Percentiles rank a stretch among this genome's conserved stretches.
Conservation (phyloP, 2,113 vertebrate species). For the Ceyx melanurus region DNA sequence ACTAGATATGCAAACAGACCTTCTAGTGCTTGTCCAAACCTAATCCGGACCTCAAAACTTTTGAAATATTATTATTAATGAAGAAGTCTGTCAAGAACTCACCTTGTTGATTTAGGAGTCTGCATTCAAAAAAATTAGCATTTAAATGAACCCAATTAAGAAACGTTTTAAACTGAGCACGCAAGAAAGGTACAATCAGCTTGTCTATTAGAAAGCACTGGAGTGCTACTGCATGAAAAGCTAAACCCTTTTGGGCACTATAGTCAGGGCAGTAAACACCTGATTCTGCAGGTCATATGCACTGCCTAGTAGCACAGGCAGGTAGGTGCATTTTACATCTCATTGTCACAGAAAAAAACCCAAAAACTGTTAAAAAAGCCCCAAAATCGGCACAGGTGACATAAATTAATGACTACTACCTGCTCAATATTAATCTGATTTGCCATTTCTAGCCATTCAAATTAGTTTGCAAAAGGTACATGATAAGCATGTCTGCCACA, state of each 20-base stretch:
- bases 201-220: neutral
- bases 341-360: neutral
- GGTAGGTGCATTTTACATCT: neutral
- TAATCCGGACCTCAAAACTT: neutral
- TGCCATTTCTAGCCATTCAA: constrained; percentile 6
- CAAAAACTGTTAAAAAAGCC: neutral
- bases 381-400: neutral
- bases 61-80: constrained; percentile 21
- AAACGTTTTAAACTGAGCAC: constrained; percentile 14
- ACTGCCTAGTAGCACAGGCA: neutral
- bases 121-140: constrained; percentile 59
- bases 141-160: constrained; percentile 66
- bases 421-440: constrained; percentile 32
- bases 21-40: neutral
- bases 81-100: constrained; percentile 4
- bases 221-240: neutral
- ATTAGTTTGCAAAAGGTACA: constrained; percentile 19
- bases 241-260: neutral
- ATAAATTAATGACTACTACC: constrained; percentile 1
- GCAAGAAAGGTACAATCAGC: neutral
- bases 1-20: neutral
- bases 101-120: constrained; percentile 33
- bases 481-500: constrained; percentile 15
- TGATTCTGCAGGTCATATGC: neutral
- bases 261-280: neutral